phyloP scores from a whole-genome alignment of 2,113 vertebrate genomes.

The Orthonyx spaldingii region DNA sequence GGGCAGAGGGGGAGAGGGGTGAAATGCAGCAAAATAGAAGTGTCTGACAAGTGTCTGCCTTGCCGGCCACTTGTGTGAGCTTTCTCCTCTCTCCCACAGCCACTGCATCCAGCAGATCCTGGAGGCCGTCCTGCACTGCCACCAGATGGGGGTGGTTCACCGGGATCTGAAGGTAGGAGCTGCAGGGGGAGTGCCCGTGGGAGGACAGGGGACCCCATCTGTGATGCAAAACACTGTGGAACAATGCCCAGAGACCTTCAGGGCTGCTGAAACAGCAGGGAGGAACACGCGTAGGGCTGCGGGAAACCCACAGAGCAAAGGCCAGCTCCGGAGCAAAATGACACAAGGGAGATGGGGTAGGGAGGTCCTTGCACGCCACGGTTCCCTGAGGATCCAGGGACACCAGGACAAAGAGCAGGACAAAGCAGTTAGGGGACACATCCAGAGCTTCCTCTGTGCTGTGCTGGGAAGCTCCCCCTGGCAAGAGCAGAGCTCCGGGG shows the following conservation, averaged over 20 bases:
- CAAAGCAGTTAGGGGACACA: not conserved
- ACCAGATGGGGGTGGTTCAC: slow-evolving; percentile 87
- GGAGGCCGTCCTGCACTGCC: slow-evolving; percentile 84
- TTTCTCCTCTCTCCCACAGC: not conserved
- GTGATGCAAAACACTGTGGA: not conserved
- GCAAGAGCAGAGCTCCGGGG: not conserved
- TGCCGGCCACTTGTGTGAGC: not conserved
- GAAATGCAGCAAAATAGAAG: not conserved
- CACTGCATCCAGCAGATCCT: slow-evolving; percentile 74
- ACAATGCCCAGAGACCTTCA: not conserved
- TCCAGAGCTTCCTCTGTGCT: not conserved
- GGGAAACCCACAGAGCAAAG: not conserved
- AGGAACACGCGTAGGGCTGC: not conserved
- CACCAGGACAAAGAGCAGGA: not conserved
- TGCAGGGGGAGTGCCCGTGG: not conserved
- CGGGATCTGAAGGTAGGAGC: slow-evolving; percentile 82
- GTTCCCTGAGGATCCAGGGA: not conserved
- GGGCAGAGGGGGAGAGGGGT: not conserved
- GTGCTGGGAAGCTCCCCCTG: not conserved
- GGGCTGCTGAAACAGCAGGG: not conserved
- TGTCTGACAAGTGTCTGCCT: not conserved
- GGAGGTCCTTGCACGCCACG: not conserved
- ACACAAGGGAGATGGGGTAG: not conserved
- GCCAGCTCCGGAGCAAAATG: not conserved
- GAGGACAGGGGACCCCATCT: not conserved